These are phyloP conservation scores for Hydrotaea diabolus DNA, from an alignment of 2,888 invertebrate genomes.

Conservation along the genomic window DNA sequence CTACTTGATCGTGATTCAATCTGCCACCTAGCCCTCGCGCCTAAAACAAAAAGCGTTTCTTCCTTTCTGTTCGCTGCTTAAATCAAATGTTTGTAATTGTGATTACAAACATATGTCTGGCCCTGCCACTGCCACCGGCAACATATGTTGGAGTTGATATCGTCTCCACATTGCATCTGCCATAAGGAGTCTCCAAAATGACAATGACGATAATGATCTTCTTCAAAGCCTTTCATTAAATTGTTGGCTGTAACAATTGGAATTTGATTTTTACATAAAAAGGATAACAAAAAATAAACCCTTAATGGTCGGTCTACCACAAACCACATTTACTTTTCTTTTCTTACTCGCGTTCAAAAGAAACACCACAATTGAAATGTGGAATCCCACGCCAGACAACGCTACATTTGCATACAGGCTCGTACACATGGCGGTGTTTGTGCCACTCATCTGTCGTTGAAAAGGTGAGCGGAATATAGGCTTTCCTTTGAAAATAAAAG, in stretches of 20 bases:
- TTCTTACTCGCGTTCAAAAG: not conserved
- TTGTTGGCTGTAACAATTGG: too few species aligned
- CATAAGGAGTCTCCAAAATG: not conserved
- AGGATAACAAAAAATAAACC: too few species aligned
- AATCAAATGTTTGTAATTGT: not conserved
- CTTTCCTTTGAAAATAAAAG: slow-evolving; percentile 19
- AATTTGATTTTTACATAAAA: not conserved
- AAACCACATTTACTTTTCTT: slow-evolving; percentile 9
- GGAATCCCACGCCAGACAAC: not conserved
- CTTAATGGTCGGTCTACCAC: too few species aligned
- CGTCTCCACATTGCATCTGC: slow-evolving; percentile 36
- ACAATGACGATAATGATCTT: not conserved
- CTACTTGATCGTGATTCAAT: too few species aligned
- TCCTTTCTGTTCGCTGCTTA: too few species aligned
- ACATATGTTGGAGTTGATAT: slow-evolving; percentile 1
- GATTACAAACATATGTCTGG: too few species aligned
- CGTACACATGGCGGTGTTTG: too few species aligned
- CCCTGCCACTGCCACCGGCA: not conserved
- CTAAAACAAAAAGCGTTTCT: too few species aligned
- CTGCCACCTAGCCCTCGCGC: too few species aligned
- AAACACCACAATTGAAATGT: not conserved
- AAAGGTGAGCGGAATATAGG: not conserved
- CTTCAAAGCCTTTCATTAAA: not conserved
- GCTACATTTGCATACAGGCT: not conserved
- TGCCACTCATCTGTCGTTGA: not conserved